A percentile compares a stretch with the other conserved stretches of the same genome.
Conservation (phyloP, 2,113 vertebrate species). For the Alaudala cheleensis region DNA sequence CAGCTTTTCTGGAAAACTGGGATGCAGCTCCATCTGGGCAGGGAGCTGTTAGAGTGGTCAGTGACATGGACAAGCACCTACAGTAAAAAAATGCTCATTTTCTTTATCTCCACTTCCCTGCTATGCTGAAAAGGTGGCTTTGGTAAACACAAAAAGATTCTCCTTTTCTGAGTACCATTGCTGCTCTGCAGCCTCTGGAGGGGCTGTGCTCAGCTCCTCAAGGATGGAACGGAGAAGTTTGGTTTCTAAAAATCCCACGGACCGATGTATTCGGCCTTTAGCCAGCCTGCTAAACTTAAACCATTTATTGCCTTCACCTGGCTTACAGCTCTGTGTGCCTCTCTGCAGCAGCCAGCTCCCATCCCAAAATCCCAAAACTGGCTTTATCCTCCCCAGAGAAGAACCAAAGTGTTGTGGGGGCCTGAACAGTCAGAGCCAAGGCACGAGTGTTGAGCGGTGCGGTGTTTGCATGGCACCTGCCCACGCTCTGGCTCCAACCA, state of each 20-base stretch:
- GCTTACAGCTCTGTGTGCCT: neutral
- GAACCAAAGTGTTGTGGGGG: rapidly evolving
- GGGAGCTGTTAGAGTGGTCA: neutral
- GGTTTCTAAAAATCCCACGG: neutral
- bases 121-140: neutral
- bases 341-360: neutral
- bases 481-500: neutral
- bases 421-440: rapidly evolving
- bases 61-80: neutral
- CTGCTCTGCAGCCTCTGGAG: neutral
- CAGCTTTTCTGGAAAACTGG: neutral
- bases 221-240: neutral
- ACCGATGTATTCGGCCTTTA: rapidly evolving
- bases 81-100: neutral
- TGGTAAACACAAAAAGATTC: neutral
- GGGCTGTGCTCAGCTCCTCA: neutral
- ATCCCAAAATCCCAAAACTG: neutral
- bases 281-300: neutral
- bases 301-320: rapidly evolving
- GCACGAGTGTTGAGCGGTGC: rapidly evolving
- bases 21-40: neutral
- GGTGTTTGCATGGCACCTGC: neutral
- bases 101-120: neutral
- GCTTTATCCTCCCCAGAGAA: neutral
- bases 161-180: neutral